These are phyloP conservation scores for Helicolenus hilgendorfi DNA, from an alignment of 2,797 vertebrate genomes.

Conservation along the genomic window DNA sequence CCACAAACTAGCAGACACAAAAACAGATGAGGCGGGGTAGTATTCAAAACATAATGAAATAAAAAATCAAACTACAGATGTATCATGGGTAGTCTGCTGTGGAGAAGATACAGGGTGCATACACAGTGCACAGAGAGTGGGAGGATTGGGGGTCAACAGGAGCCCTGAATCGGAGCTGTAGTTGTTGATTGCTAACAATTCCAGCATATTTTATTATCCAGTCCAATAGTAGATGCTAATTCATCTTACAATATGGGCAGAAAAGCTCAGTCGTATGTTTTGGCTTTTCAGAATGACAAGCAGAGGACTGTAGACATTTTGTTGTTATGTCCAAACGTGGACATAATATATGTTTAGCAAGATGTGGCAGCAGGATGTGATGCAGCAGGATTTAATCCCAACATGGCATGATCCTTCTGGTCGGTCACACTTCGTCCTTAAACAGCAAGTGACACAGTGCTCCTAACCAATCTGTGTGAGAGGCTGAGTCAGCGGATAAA, in stretches of 20 bases:
- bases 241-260: not conserved
- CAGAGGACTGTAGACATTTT: not conserved
- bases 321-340: not conserved
- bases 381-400: conserved; percentile 30
- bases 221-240: not conserved
- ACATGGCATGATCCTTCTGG: conserved; percentile 11
- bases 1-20: not conserved
- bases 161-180: not conserved
- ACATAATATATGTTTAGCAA: not conserved
- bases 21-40: not conserved
- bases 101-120: not conserved
- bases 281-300: not conserved
- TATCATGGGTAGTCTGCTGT: not conserved
- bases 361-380: not conserved
- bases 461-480: conserved; percentile 63
- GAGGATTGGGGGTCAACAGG: not conserved
- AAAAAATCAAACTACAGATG: not conserved
- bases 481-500: conserved; percentile 73
- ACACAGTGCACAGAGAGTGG: not conserved
- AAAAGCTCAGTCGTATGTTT: not conserved
- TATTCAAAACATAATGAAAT: not conserved
- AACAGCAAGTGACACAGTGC: conserved; percentile 54
- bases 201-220: not conserved
- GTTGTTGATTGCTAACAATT: not conserved
- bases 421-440: conserved; percentile 57